Conservation (phyloP, 2,888 invertebrate species). For the Caenorhabditis virilis region DNA sequence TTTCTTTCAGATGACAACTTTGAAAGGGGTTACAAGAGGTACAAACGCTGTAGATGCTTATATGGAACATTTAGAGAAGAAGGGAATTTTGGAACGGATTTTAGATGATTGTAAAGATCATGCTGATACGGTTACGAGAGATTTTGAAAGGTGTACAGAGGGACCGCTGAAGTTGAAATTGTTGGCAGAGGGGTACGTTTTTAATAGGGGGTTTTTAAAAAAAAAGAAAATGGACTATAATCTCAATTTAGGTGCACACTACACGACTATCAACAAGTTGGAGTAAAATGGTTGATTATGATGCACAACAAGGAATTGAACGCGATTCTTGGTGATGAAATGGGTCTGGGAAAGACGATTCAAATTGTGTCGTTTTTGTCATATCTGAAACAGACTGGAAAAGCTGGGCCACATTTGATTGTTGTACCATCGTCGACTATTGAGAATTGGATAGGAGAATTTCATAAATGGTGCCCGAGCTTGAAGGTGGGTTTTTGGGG, state of each 20-base stretch:
- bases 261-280: slow-evolving; percentile 59
- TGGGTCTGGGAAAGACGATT: slow-evolving; percentile 92
- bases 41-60: slow-evolving; percentile 46
- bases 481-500: slow-evolving; percentile 41
- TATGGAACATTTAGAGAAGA: slow-evolving; percentile 56
- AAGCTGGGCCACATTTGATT: slow-evolving; percentile 81
- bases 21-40: slow-evolving; percentile 41
- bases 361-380: slow-evolving; percentile 91
- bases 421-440: slow-evolving; percentile 95
- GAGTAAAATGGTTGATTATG: slow-evolving; percentile 62
- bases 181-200: slow-evolving; percentile 25
- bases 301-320: slow-evolving; percentile 74
- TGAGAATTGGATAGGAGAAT: slow-evolving; percentile 73
- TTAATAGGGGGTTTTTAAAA: slow-evolving; percentile 1
- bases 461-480: slow-evolving; percentile 55
- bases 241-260: slow-evolving; percentile 35
- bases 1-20: slow-evolving; percentile 7
- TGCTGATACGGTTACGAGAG: slow-evolving; percentile 35
- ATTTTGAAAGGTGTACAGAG: slow-evolving; percentile 38
- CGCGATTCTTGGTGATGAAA: slow-evolving; percentile 94
- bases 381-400: slow-evolving; percentile 80
- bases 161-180: slow-evolving; percentile 22
- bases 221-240: not conserved
- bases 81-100: slow-evolving; percentile 56
- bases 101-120: slow-evolving; percentile 59